Base-by-base conservation (phyloP, 1,140 invertebrate species). In the Drosophila ficusphila region DNA sequence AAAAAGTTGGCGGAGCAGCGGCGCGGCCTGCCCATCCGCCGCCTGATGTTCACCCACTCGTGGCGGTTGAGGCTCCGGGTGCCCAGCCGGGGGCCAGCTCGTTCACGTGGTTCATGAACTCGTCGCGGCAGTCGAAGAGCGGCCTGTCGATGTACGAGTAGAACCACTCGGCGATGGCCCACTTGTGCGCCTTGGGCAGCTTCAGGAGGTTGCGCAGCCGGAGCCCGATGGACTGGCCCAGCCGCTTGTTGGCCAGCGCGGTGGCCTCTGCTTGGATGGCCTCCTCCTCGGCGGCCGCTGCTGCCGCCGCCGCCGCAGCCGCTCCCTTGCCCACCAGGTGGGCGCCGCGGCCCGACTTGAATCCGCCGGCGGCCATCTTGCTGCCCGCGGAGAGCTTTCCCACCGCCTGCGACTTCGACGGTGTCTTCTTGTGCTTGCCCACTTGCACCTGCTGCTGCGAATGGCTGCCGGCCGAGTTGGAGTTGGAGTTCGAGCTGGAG, bases 121-220 rank as follows among this genome's bases (percentile, higher is more conserved):
- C 98, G 93, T 99, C 99, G 83, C 99, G 97, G 44, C 97, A 97
- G 72, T 97, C 94, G 92, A 99, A 99, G 7, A 99, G 92, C 42
- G 97, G 96, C 88, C 96, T 97, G 92, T 99, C 98, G 76, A 99
- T 96, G 90, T 99, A 99, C 78, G 98, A 99, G 91, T 99, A 99
- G 93, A 99, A 99, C 96, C 98, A 99, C 92, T 99, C 99, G 92
- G 98, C 99, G 90, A 97, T 99, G 1, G 99, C 98, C 98, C 98
- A 99, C 93, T 98, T 98, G 92, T 99, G 98, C 16, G 98, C 98
- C 93, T 99, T 99, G 0, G 99, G 98, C 70, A 99, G 92, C 92
- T 99, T 99, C 0, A 99, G 93, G n/a, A 99, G 93, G 93, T 99
- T 99, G 76, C 98, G 94, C 33, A 99, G 92, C 69, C 97, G 93